phyloP scores from a whole-genome alignment of 2,113 vertebrate species.

The Prietella phreatophila region DNA sequence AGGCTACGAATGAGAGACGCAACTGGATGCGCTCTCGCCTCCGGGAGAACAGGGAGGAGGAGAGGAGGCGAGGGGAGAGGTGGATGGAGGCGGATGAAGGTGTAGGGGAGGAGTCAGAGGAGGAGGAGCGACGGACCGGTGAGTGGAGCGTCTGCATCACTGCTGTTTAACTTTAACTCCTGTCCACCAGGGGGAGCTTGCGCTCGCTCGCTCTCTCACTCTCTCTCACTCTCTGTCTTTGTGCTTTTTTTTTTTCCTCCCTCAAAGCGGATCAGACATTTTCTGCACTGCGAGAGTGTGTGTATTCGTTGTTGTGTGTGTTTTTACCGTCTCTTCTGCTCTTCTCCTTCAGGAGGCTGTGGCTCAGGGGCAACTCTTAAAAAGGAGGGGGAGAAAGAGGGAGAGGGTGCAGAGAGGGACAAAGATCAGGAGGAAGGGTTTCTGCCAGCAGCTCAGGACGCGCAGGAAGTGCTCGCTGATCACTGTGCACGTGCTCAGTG shows the following conservation, averaged over 20 bases:
- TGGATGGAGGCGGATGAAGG: slow-evolving; percentile 71
- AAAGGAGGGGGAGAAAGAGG: slow-evolving; percentile 42
- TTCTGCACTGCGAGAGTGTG: slow-evolving; percentile 36
- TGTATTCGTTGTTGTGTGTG: slow-evolving; percentile 34
- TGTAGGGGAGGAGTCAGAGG: slow-evolving; percentile 62
- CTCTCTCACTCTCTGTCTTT: slow-evolving; percentile 2
- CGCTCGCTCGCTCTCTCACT: slow-evolving; percentile 9
- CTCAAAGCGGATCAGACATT: slow-evolving; percentile 34
- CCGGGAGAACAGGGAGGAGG: slow-evolving; percentile 60
- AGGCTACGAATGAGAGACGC: slow-evolving; percentile 34
- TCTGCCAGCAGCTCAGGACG: slow-evolving; percentile 19
- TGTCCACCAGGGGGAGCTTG: slow-evolving; percentile 27
- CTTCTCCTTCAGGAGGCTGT: slow-evolving; percentile 55
- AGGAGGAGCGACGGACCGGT: slow-evolving; percentile 48
- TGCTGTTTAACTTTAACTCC: slow-evolving; percentile 53
- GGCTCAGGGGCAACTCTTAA: slow-evolving; percentile 50
- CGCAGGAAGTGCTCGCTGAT: slow-evolving; percentile 10
- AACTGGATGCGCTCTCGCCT: slow-evolving; percentile 54
- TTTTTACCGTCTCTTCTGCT: slow-evolving; percentile 46
- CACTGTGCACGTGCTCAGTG: slow-evolving; percentile 57
- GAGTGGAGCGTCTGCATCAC: slow-evolving; percentile 55
- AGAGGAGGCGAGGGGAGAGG: slow-evolving; percentile 69
- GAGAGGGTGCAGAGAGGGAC: slow-evolving; percentile 51
- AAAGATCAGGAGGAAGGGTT: slow-evolving; percentile 41
- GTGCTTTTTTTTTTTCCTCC: slow-evolving; percentile 12